Evolutionary conservation across 2,113 vertebrate species (phyloP).

Genomic region (Neoarius graeffei): DNA sequence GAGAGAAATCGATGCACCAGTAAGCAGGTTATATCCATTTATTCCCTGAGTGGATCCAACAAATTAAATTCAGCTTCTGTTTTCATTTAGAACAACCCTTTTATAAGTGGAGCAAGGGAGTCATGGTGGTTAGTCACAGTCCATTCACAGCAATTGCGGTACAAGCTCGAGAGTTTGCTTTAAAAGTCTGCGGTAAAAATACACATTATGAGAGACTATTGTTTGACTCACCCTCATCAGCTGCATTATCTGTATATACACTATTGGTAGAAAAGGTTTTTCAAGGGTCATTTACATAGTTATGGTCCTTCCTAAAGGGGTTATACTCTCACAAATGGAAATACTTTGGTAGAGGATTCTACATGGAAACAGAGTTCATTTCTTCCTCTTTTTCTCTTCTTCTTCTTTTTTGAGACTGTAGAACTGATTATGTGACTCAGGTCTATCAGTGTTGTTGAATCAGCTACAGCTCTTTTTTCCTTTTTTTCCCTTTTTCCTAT

Average conservation of each 20-base stretch:
- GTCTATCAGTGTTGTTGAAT: not conserved
- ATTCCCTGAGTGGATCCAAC: constrained; percentile 20
- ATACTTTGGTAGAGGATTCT: not conserved
- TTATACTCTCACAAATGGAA: not conserved
- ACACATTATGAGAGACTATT: not conserved
- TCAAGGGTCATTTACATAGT: not conserved
- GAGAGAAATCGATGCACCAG: constrained; percentile 8
- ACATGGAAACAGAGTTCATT: not conserved
- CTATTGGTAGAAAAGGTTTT: not conserved
- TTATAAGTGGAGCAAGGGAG: not conserved
- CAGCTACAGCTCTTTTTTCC: not conserved
- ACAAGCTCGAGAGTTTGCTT: not conserved
- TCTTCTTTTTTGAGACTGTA: not conserved
- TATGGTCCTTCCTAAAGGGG: not conserved
- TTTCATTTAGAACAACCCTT: constrained; percentile 31
- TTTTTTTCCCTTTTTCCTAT: not conserved
- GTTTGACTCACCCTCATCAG: not conserved
- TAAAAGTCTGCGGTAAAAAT: not conserved
- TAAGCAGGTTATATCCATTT: constrained; percentile 30
- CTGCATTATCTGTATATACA: constrained; percentile 1
- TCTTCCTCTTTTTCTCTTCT: too few relatives aligned
- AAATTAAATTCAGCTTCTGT: constrained; percentile 27
- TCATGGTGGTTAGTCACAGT: constrained; percentile 2
- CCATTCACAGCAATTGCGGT: constrained; percentile 16
- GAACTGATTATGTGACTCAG: not conserved